Evolutionary conservation across 2,888 invertebrate genomes (phyloP).

Genomic region (Coelinius sp.): DNA sequence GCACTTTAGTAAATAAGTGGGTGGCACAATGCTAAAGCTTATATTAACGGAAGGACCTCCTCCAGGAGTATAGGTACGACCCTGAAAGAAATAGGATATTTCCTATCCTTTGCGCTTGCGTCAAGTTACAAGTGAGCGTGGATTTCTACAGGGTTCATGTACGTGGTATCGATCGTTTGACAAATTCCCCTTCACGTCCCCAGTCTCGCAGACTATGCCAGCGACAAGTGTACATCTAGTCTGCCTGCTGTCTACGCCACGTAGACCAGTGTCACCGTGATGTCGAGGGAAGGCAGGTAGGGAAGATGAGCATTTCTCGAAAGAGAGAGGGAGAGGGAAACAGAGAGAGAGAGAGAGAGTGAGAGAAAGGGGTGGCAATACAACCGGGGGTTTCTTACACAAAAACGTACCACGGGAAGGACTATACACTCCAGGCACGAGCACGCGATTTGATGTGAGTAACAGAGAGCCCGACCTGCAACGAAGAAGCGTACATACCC

Average conservation of each 20-base stretch:
- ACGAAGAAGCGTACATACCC: background rate
- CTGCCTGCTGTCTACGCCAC: background rate
- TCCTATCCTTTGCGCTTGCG: constrained; percentile 8
- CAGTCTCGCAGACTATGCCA: background rate
- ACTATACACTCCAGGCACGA: constrained; percentile 5
- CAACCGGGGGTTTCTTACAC: constrained; percentile 13
- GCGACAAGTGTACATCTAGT: background rate
- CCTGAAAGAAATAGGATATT: background rate
- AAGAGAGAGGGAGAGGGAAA: constrained; percentile 24
- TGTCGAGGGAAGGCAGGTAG: constrained; percentile 41
- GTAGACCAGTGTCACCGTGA: constrained; percentile 57
- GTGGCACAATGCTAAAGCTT: too few relatives aligned
- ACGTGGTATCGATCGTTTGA: constrained; percentile 63
- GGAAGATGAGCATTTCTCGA: background rate
- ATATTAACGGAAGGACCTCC: too few relatives aligned
- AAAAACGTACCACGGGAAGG: constrained; percentile 22
- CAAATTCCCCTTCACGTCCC: background rate
- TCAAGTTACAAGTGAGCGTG: constrained; percentile 23
- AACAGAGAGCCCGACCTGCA: background rate
- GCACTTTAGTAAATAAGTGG: too few relatives aligned
- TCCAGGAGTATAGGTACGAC: background rate
- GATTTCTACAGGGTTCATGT: constrained; percentile 51
- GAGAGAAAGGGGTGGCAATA: constrained; percentile 25
- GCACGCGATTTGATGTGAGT: background rate
- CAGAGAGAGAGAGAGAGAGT: background rate